Conservation (phyloP, 2,888 invertebrate species). For the Cybosia mesomella region DNA sequence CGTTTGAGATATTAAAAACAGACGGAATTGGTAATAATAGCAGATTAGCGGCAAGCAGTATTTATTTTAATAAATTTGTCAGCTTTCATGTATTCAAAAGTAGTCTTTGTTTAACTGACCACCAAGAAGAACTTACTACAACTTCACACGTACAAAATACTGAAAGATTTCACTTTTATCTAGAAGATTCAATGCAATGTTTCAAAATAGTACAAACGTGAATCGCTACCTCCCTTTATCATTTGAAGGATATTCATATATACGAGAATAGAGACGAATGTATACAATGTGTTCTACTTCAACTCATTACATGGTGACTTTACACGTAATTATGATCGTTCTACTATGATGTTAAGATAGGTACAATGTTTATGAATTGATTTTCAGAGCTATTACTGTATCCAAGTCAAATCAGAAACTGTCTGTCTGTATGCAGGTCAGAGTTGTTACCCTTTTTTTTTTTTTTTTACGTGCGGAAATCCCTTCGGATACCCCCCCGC, state of each 20-base stretch:
- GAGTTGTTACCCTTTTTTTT: too few relatives aligned
- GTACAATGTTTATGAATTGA: not conserved
- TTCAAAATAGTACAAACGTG: not conserved
- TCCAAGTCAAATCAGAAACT: not conserved
- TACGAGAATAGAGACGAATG: not conserved
- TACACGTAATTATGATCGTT: not conserved
- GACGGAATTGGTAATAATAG: not conserved
- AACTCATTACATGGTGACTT: not conserved
- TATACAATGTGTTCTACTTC: not conserved
- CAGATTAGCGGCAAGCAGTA: not conserved
- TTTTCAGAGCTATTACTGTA: conserved; percentile 1
- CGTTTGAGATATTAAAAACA: too few relatives aligned
- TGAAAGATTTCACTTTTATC: too few relatives aligned
- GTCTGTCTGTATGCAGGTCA: not conserved
- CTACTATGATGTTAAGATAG: not conserved
- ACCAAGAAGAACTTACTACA: too few relatives aligned
- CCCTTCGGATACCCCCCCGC: too few relatives aligned
- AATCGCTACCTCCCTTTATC: too few relatives aligned
- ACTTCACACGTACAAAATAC: not conserved
- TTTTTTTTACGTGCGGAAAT: too few relatives aligned
- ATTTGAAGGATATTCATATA: too few relatives aligned
- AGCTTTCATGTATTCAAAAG: too few relatives aligned
- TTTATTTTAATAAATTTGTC: not conserved
- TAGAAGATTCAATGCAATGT: not conserved
- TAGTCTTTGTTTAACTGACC: too few relatives aligned